phyloP scores from a whole-genome alignment of 2,113 vertebrate genomes.

The Arizona elegans region DNA sequence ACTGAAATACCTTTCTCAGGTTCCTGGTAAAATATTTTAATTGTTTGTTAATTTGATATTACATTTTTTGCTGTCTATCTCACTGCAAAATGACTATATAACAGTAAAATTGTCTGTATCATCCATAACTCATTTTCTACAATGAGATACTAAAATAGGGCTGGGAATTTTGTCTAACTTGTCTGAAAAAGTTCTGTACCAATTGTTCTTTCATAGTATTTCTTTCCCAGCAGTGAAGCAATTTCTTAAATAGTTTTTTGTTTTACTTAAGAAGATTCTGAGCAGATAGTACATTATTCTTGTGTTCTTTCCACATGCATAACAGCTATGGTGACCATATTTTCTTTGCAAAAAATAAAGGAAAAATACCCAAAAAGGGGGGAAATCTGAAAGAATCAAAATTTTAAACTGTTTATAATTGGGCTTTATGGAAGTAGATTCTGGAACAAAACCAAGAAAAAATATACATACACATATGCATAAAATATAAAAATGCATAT shows the following conservation, averaged over 20 bases:
- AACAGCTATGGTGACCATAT: neutral
- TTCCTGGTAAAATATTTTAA: neutral
- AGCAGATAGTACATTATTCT: neutral
- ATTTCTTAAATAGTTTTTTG: neutral
- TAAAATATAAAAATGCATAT: neutral
- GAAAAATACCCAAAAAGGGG: neutral
- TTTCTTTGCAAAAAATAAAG: neutral
- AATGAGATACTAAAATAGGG: neutral
- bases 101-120: neutral
- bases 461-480: neutral
- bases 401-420: neutral
- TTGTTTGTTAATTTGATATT: neutral
- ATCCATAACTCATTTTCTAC: neutral
- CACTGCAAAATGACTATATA: neutral
- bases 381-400: neutral
- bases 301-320: neutral
- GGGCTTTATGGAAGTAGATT: neutral
- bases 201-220: neutral
- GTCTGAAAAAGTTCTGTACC: neutral
- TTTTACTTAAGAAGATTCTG: neutral
- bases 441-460: neutral
- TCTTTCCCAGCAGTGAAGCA: neutral
- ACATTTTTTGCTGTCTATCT: neutral
- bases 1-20: neutral
- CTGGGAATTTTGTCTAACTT: neutral